Evolutionary conservation across 64 coral and sea anemone species (phyloP).

Genomic region (Dendrophyllia cribrosa): DNA sequence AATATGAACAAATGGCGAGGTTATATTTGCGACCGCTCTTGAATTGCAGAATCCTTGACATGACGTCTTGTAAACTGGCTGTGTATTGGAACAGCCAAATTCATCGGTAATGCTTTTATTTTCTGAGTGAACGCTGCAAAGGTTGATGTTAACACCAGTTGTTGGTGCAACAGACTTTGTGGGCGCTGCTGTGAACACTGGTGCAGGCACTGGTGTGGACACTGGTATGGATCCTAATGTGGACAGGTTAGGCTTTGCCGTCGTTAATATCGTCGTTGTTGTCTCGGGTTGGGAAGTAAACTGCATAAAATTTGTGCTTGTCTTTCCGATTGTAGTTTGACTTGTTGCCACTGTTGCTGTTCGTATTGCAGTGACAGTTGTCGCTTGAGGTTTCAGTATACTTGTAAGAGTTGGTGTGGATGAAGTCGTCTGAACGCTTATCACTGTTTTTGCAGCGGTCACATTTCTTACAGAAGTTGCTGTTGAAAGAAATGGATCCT

Average conservation of each 20-base stretch:
- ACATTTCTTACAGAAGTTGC: neutral
- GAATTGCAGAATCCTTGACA: conserved; percentile 47
- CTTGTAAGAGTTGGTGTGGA: neutral
- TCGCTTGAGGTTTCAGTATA: neutral
- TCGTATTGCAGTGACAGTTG: neutral
- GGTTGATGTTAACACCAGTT: neutral
- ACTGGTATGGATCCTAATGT: too few species aligned
- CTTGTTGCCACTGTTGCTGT: neutral
- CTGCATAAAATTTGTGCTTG: neutral
- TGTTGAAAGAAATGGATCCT: neutral
- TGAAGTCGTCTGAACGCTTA: neutral
- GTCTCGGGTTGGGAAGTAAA: neutral
- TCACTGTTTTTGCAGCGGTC: conserved; percentile 9
- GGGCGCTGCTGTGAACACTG: neutral
- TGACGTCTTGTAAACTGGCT: conserved; percentile 17
- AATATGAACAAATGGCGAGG: neutral
- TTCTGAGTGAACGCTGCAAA: neutral
- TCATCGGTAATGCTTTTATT: neutral
- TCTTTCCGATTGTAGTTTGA: neutral
- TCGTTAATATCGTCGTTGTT: neutral
- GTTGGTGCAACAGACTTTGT: neutral
- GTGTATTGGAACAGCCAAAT: conserved; percentile 4
- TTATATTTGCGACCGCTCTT: conserved; percentile 5
- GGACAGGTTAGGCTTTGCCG: neutral
- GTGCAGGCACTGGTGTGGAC: too few species aligned